A percentile compares a stretch with the other conserved stretches of the same genome.
phyloP scores from a whole-genome alignment of 2,888 invertebrate species.

The Biston betularia region DNA sequence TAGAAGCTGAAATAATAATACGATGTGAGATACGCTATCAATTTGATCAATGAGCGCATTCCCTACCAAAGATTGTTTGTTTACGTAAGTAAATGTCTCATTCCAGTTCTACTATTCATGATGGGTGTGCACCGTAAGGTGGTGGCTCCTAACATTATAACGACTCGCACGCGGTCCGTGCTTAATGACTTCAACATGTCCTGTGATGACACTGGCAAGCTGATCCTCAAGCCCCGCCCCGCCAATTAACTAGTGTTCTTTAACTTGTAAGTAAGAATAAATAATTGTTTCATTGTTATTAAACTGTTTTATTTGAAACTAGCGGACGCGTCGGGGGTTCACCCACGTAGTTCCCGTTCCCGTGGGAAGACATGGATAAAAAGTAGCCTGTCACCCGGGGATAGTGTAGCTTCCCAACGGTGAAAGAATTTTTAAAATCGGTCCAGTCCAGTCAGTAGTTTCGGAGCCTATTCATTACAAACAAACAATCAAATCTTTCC shows the following conservation, averaged over 20 bases:
- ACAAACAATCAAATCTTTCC: no score
- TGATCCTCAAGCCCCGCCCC: slow-evolving; percentile 96
- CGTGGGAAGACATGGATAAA: no score
- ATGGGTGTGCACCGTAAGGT: slow-evolving; percentile 98
- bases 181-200: slow-evolving; percentile 99
- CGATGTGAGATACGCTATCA: neutral
- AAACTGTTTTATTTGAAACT: slow-evolving; percentile 37
- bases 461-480: no score
- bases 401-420: no score
- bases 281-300: slow-evolving; percentile 54
- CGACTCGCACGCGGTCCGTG: slow-evolving; percentile 95
- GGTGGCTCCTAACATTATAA: slow-evolving; percentile 98
- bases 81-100: neutral
- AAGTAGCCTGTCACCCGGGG: no score
- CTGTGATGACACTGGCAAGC: slow-evolving; percentile 98
- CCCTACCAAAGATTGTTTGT: neutral
- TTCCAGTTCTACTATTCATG: slow-evolving; percentile 92
- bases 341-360: no score
- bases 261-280: slow-evolving; percentile 72
- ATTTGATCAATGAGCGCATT: neutral
- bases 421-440: no score
- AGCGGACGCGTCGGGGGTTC: no score
- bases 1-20: no score
- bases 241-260: slow-evolving; percentile 63
- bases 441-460: no score